A percentile compares a stretch with the other conserved stretches of the same genome.
phyloP scores from a whole-genome alignment of 2,888 invertebrate species.

The Drosophila helvetica region DNA sequence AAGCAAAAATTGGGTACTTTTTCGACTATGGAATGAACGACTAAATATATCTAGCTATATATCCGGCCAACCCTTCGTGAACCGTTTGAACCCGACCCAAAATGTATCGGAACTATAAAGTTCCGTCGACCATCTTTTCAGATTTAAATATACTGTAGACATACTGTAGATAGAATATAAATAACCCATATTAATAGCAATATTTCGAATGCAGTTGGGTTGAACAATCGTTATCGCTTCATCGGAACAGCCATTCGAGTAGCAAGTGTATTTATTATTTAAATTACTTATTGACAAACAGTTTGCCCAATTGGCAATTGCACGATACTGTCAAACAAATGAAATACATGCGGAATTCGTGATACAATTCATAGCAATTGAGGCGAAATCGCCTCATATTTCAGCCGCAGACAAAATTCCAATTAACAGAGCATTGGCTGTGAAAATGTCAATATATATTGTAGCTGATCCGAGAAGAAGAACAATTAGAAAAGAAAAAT shows the following conservation, averaged over 20 bases:
- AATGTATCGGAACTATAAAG: too few species aligned
- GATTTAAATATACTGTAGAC: too few species aligned
- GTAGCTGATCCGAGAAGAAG: background rate
- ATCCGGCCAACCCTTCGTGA: too few species aligned
- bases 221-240: background rate
- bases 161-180: too few species aligned
- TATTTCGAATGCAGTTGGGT: constrained; percentile 3
- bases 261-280: constrained; percentile 12
- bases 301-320: constrained; percentile 46
- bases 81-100: too few species aligned
- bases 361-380: constrained; percentile 26
- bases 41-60: too few species aligned
- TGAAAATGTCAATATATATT: constrained; percentile 6
- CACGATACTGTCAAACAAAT: constrained; percentile 45
- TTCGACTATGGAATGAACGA: too few species aligned
- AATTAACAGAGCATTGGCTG: constrained; percentile 44
- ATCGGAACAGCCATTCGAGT: constrained; percentile 23
- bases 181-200: constrained; percentile 7
- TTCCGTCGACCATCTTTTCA: too few species aligned
- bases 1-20: too few species aligned
- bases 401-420: constrained; percentile 25
- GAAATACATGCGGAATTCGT: constrained; percentile 15
- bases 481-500: background rate
- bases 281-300: constrained; percentile 42
- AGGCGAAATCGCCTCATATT: constrained; percentile 22